Conservation (phyloP, 2,888 invertebrate species). For the Limenitis camilla region DNA sequence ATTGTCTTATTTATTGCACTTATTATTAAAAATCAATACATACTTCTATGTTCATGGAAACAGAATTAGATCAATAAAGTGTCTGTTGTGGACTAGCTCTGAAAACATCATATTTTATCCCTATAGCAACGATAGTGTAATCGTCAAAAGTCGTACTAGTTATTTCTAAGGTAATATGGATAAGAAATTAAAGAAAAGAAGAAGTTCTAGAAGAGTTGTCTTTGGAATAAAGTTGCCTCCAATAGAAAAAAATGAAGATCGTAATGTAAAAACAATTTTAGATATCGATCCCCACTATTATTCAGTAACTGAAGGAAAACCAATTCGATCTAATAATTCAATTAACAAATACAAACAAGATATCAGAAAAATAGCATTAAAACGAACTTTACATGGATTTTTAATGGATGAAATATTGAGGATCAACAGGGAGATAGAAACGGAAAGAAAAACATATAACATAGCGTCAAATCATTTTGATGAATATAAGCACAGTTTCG, state of each 20-base stretch:
- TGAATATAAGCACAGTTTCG: slow-evolving; percentile 61
- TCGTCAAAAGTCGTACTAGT: not conserved
- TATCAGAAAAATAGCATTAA: slow-evolving; percentile 57
- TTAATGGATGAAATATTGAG: slow-evolving; percentile 59
- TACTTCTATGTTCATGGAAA: not conserved
- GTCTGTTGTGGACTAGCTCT: not conserved
- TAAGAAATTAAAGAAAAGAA: slow-evolving; percentile 42
- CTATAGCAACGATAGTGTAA: slow-evolving; percentile 23
- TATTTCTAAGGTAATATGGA: slow-evolving; percentile 20
- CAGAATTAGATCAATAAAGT: slow-evolving; percentile 1
- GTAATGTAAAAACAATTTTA: slow-evolving; percentile 65
- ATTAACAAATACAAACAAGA: slow-evolving; percentile 71
- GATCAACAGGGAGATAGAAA: slow-evolving; percentile 56
- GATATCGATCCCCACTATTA: slow-evolving; percentile 79
- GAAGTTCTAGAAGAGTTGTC: slow-evolving; percentile 39
- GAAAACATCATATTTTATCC: not conserved
- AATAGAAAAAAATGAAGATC: slow-evolving; percentile 40
- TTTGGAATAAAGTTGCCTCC: slow-evolving; percentile 58
- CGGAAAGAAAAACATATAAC: slow-evolving; percentile 51
- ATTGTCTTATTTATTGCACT: not conserved
- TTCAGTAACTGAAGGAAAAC: slow-evolving; percentile 74
- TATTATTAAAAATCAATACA: not conserved
- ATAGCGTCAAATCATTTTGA: slow-evolving; percentile 55
- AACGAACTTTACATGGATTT: slow-evolving; percentile 53
- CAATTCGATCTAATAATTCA: slow-evolving; percentile 72